Percentiles rank a stretch among this genome's conserved stretches.
Evolutionary conservation across 2,113 vertebrate genomes (phyloP).

Genomic region (Megaleporinus macrocephalus): DNA sequence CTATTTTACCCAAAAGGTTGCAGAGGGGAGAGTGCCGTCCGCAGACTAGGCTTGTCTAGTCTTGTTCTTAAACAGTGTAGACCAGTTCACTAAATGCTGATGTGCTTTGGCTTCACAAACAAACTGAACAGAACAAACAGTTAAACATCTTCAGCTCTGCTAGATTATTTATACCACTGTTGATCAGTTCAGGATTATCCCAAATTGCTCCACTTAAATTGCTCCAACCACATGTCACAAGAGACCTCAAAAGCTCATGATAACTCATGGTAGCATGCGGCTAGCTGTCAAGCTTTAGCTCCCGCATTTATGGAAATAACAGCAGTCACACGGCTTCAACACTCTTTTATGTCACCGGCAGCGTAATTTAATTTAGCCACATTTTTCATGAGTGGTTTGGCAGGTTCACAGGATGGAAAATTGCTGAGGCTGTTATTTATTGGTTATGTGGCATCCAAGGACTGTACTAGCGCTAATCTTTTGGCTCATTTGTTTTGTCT

Average conservation of each 20-base stretch:
- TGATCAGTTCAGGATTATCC: neutral
- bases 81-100: neutral
- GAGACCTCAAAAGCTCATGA: neutral
- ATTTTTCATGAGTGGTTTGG: slow-evolving; percentile 43
- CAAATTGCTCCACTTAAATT: neutral
- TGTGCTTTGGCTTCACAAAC: neutral
- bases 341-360: slow-evolving; percentile 31
- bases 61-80: no score
- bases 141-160: neutral
- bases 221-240: slow-evolving; percentile 3
- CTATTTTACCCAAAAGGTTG: no score
- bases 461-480: slow-evolving; percentile 13
- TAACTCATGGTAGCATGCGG: neutral
- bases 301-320: slow-evolving; percentile 18
- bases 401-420: slow-evolving; percentile 30
- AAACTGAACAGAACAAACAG: neutral
- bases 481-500: slow-evolving; percentile 34
- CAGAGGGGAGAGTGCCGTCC: no score
- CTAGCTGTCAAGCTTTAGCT: slow-evolving; percentile 20
- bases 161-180: neutral
- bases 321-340: slow-evolving; percentile 20
- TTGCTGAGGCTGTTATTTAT: slow-evolving; percentile 4
- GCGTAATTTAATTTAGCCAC: slow-evolving; percentile 36
- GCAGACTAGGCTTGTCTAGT: no score
- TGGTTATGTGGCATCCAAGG: neutral